Percentiles rank a stretch among this genome's conserved stretches.
phyloP scores from a whole-genome alignment of 2,113 vertebrate genomes.

The Dascyllus trimaculatus region DNA sequence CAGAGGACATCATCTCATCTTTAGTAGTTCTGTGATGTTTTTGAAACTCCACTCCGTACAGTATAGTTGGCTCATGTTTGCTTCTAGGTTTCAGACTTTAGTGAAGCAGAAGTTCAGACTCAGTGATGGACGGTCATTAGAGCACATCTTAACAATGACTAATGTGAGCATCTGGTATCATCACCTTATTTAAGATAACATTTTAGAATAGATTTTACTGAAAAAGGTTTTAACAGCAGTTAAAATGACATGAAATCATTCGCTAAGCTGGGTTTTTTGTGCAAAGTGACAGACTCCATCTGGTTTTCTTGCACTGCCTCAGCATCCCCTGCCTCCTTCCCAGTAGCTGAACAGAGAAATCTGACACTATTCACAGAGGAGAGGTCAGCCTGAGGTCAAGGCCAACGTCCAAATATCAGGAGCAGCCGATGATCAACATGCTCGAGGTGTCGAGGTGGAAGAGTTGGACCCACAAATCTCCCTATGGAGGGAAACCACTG shows the following conservation, averaged over 20 bases:
- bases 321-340: conserved; percentile 55
- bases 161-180: background rate
- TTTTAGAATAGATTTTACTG: too few species aligned
- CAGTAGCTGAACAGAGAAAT: conserved; percentile 58
- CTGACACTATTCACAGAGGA: conserved; percentile 54
- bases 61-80: too few species aligned
- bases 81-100: too few species aligned
- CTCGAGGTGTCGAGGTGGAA: background rate
- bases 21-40: too few species aligned
- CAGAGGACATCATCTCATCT: too few species aligned
- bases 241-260: background rate
- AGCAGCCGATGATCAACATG: conserved; percentile 55
- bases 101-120: too few species aligned
- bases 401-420: conserved; percentile 59
- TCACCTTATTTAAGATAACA: too few species aligned
- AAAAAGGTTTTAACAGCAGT: too few species aligned
- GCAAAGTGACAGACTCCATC: conserved; percentile 38
- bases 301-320: conserved; percentile 66
- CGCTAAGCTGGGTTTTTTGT: background rate
- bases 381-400: conserved; percentile 63
- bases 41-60: too few species aligned
- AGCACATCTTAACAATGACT: too few species aligned
- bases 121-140: too few species aligned
- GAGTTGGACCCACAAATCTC: background rate
- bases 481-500: background rate